phyloP scores from a whole-genome alignment of 2,113 vertebrate species.

The Grantiella picta region DNA sequence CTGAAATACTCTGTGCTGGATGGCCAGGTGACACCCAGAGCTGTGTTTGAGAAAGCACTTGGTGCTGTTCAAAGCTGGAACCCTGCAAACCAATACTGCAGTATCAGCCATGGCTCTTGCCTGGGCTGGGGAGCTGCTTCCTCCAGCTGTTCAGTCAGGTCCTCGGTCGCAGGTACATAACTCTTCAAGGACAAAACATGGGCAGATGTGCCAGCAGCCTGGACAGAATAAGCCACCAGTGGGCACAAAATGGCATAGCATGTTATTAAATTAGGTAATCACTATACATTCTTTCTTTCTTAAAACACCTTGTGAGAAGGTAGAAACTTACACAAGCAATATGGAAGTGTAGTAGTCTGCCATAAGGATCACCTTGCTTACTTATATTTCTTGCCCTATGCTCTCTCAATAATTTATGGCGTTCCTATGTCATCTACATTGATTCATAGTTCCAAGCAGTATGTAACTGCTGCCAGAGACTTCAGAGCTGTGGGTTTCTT shows the following conservation, averaged over 20 bases:
- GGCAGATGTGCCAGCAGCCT: background rate
- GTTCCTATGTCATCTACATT: background rate
- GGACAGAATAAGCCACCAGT: background rate
- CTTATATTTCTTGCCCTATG: background rate
- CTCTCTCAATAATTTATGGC: background rate
- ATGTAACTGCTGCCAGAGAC: background rate
- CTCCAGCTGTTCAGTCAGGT: background rate
- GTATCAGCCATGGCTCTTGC: fast-evolving
- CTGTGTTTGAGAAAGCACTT: background rate
- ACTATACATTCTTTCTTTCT: background rate
- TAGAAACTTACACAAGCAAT: background rate
- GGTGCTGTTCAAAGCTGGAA: background rate
- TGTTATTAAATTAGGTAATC: background rate
- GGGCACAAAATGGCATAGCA: background rate
- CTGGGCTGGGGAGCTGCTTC: background rate
- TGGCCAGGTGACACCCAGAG: background rate
- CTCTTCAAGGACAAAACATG: background rate
- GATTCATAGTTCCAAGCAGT: background rate
- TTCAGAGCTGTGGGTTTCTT: background rate
- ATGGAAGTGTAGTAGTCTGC: background rate
- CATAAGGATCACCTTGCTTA: background rate
- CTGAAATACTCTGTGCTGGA: background rate
- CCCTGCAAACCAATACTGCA: background rate
- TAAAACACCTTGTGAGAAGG: background rate
- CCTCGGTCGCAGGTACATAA: fast-evolving